Base-by-base conservation (phyloP, 2,888 invertebrate genomes). In the Agrotis puta region DNA sequence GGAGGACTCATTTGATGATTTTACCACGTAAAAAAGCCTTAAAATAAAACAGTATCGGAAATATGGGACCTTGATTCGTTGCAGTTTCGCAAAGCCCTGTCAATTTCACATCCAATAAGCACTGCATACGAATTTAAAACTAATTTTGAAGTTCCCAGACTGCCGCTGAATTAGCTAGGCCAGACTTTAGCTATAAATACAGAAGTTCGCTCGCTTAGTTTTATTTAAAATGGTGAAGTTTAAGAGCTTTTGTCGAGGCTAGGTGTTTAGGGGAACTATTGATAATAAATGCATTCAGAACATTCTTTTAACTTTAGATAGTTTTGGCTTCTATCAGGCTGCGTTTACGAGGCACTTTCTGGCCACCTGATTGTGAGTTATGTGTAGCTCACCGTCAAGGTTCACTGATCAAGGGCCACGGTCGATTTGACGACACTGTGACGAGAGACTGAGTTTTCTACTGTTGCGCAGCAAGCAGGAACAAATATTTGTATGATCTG, bases 41-140 rank as follows among this genome's bases (percentile, higher is more conserved):
- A 39, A 65, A 24, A 65, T 47, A 24, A 24, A 7, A 16, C 9
- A 16, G 43, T 53, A 53, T 50, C n/a, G 9, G 1, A 63, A 62
- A 69, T 24, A 66, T 7, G 56, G 56, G 14, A 24, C 13, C 22
- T 20, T 4, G 2, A 50, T 47, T 54, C 7, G 14, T 18, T 27
- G 13, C 9, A 33, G 13, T n/a, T 27, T 20, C 39, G 43, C 64
- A 66, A 48, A 13, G 9, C 18, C 24, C 70, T 47, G 64, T 76
- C 76, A 81, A 70, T 76, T 84, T 45, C 39, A 64, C 54, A 64
- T 70, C 75, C 63, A 78, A 82, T 84, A 80, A 72, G 39, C 43
- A 47, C 53, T 70, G 68, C 61, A 76, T 69, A 57, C 51, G 47
- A 78, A 64, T 82, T 68, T 66, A 22, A 51, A 84, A 84, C 77